Base-by-base conservation (phyloP, 92 coral and sea anemone genomes). In the Phenganax subtilis region DNA sequence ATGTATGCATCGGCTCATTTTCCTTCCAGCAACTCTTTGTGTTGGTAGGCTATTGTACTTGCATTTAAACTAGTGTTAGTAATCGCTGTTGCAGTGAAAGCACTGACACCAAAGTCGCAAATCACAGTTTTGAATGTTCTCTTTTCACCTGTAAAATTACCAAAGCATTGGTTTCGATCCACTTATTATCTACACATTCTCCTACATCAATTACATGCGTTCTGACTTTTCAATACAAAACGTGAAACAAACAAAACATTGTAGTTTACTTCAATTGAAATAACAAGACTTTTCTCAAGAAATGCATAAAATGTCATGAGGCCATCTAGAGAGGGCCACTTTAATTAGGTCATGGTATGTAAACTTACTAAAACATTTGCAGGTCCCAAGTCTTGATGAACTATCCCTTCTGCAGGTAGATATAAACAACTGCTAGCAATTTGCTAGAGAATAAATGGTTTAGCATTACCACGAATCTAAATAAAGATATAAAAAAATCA, bases 31-130 rank as follows among this genome's bases (percentile, higher is more conserved):
- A 71, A 83, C 51, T 79, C 88, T 55, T 79, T 85, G 72, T 85
- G 88, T 57, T 85, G 88, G 61, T 85, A 85, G n/a, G 79, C 84
- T 57, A 85, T 37, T 54, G 85, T 85, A 37, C 87, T 72, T 53
- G 87, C 87, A 80, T 85, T 85, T n/a, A 80, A 80, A 56, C 57
- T 63, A 52, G 17, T 52, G 17, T 66, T 51, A 62, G 87, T 80
- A 20, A 55, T 31, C 11, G 57, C 73, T 27, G 89, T 86, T 12
- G 89, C 77, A 17, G n/a, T 62, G 12, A 85, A 81, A 65, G 74
- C 81, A 29, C 88, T 72, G 12, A 85, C 88, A 20, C 88, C 82
- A 28, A 85, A 75, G 58, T 85, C 85, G 60, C 88, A 85, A 63
- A 85, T 85, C 20, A 85, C 55, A 10, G 88, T 57, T 54, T 85